These are phyloP conservation scores for Menidia menidia DNA, from an alignment of 2,797 vertebrate genomes.

Conservation along the genomic window DNA sequence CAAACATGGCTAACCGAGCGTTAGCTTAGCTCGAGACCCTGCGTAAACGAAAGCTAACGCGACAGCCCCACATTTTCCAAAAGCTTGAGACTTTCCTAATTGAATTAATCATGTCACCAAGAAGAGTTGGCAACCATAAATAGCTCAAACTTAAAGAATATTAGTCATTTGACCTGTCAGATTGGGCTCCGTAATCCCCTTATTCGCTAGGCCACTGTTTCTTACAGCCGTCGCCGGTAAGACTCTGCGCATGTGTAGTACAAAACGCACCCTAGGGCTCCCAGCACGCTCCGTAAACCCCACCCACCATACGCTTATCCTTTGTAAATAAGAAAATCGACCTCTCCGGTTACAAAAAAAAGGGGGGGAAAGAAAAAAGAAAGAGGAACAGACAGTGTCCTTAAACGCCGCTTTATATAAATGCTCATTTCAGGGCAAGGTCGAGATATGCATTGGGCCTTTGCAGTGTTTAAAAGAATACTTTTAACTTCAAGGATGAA, in stretches of 20 bases:
- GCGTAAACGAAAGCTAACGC: conserved; percentile 15
- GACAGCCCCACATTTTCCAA: conserved; percentile 11
- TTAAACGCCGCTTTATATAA: too few relatives aligned
- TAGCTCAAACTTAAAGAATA: not conserved
- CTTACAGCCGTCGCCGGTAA: conserved; percentile 80
- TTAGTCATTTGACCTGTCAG: conserved; percentile 78
- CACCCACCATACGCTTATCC: conserved; percentile 8
- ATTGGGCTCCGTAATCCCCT: conserved; percentile 76
- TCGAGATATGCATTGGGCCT: too few relatives aligned
- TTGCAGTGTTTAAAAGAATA: not conserved
- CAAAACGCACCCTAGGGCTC: conserved; percentile 1
- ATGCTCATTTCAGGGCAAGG: too few relatives aligned
- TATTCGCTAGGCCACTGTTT: conserved; percentile 75
- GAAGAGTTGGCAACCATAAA: rapidly evolving
- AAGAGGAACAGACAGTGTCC: too few relatives aligned
- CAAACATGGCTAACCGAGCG: conserved; percentile 46
- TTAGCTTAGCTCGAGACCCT: conserved; percentile 52
- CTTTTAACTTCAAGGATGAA: conserved; percentile 15
- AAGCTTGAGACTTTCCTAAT: not conserved
- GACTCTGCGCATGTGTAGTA: conserved; percentile 74
- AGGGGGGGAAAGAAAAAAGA: too few relatives aligned
- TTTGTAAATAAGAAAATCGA: conserved; percentile 1
- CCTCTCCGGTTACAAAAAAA: not conserved
- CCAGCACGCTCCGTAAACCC: conserved; percentile 11
- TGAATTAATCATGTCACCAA: not conserved